Conservation (phyloP, 2,113 vertebrate species). For the Myiopsitta monachus region DNA sequence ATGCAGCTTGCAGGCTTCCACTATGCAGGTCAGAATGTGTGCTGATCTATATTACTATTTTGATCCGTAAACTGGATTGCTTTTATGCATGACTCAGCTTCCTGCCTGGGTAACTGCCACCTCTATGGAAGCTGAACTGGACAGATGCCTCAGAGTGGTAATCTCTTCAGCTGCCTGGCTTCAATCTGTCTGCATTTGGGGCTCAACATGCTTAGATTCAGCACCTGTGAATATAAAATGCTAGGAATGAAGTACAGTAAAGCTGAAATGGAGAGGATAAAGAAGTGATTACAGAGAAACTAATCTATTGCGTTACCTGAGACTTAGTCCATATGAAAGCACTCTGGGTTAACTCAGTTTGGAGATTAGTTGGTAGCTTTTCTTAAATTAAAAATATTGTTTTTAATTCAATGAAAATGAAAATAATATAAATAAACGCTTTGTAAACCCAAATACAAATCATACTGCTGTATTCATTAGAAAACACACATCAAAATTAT, state of each 20-base stretch:
- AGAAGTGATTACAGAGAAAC: not conserved
- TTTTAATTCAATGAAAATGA: not conserved
- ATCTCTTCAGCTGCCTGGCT: not conserved
- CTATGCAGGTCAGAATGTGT: not conserved
- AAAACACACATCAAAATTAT: not conserved
- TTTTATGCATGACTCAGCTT: constrained; percentile 58
- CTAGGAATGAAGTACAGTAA: not conserved
- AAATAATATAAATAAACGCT: not conserved
- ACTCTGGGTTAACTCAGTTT: not conserved
- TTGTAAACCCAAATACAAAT: not conserved
- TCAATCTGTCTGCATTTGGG: not conserved
- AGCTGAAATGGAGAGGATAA: not conserved
- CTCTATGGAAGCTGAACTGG: not conserved
- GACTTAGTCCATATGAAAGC: not conserved
- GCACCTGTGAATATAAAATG: not conserved
- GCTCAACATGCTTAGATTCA: not conserved
- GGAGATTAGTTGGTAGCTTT: not conserved
- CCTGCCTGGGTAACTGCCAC: not conserved
- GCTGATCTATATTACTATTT: not conserved
- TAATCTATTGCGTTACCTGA: not conserved
- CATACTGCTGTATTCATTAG: not conserved
- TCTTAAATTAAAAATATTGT: not conserved
- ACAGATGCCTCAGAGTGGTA: not conserved
- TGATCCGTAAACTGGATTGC: not conserved
- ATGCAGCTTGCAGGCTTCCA: not conserved